These are phyloP conservation scores for Macrotis lagotis DNA, from an alignment of 2,113 vertebrate species.

Conservation along the genomic window DNA sequence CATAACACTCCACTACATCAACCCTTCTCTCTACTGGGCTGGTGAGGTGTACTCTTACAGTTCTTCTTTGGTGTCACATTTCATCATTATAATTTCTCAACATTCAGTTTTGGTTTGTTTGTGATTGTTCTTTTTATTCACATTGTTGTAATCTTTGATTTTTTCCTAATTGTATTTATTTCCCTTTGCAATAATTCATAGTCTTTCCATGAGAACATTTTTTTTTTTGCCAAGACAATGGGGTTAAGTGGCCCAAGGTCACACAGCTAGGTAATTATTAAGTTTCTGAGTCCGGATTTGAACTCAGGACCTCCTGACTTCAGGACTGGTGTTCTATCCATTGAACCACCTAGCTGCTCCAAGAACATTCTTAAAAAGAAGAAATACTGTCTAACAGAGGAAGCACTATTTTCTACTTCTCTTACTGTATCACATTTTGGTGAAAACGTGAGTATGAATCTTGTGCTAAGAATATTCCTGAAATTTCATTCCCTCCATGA, in stretches of 20 bases:
- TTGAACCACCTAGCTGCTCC: too few species aligned
- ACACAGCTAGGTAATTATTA: too few species aligned
- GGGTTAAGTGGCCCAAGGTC: too few species aligned
- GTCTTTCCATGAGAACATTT: too few species aligned
- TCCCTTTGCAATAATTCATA: background rate
- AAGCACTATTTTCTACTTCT: background rate
- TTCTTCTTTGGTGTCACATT: background rate
- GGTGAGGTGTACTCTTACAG: background rate
- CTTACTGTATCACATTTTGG: constrained; percentile 72
- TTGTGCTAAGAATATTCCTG: background rate
- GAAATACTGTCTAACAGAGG: constrained; percentile 68
- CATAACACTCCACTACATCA: background rate
- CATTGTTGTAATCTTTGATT: background rate
- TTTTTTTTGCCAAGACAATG: too few species aligned
- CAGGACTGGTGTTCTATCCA: too few species aligned
- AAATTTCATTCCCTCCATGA: background rate
- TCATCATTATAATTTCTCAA: background rate
- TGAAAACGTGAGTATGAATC: constrained; percentile 71
- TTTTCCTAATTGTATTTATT: background rate
- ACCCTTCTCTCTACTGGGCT: background rate
- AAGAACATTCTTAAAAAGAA: constrained; percentile 75
- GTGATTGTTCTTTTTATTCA: background rate
- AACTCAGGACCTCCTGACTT: too few species aligned
- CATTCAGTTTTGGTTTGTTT: background rate
- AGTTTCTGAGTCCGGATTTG: too few species aligned